Evolutionary conservation across 2,797 vertebrate genomes (phyloP).

Genomic region (Myotis daubentonii): DNA sequence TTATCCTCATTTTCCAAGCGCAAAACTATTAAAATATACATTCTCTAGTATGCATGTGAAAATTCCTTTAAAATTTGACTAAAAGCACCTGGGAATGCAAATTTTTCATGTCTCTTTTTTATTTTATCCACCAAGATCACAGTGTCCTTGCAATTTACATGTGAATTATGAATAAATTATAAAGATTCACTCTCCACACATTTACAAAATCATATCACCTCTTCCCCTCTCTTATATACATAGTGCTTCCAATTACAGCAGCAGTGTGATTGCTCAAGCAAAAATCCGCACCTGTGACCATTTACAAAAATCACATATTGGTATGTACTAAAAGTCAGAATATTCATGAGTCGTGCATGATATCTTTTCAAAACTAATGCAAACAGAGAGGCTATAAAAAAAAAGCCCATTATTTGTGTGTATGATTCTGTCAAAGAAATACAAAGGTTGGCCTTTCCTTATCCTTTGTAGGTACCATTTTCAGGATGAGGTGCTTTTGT

Average conservation of each 20-base stretch:
- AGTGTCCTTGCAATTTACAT: background rate
- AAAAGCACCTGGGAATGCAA: background rate
- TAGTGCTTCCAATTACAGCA: background rate
- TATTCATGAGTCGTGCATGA: constrained; percentile 35
- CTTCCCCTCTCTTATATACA: background rate
- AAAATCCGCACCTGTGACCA: constrained; percentile 56
- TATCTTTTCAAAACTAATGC: constrained; percentile 52
- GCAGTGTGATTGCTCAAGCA: constrained; percentile 21
- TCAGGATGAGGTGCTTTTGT: constrained; percentile 58
- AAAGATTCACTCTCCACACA: background rate
- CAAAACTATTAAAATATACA: constrained; percentile 17
- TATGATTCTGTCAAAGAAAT: constrained; percentile 57
- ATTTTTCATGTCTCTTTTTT: background rate
- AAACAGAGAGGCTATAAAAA: background rate
- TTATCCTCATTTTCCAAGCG: background rate
- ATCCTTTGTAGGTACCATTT: constrained; percentile 52
- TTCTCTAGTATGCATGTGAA: background rate
- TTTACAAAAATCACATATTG: constrained; percentile 36
- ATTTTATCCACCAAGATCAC: background rate
- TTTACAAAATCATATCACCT: background rate
- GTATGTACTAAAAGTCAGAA: constrained; percentile 36
- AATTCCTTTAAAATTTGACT: background rate
- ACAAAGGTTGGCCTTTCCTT: constrained; percentile 56
- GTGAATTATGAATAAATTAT: constrained; percentile 21
- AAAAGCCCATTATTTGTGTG: constrained; percentile 32